phyloP scores from a whole-genome alignment of 2,888 invertebrate genomes.

The Kryphioiulus occultus region DNA sequence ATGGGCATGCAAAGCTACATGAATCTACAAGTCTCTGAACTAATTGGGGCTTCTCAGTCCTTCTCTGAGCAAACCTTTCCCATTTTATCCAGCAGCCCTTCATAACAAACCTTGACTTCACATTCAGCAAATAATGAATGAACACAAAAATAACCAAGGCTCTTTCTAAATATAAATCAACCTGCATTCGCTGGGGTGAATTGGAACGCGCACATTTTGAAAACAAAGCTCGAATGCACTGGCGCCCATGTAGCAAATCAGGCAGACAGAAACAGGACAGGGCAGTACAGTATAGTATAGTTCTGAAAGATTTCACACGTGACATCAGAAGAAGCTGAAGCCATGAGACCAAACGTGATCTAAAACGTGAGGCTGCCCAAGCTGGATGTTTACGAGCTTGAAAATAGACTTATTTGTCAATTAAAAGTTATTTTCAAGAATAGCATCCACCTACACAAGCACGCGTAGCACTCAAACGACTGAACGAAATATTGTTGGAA shows the following conservation, averaged over 20 bases:
- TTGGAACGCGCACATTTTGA: neutral
- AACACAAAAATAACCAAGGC: neutral
- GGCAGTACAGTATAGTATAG: neutral
- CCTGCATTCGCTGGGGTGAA: neutral
- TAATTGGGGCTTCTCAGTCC: neutral
- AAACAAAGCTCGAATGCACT: neutral
- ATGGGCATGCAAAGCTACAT: too few species aligned
- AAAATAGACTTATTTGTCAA: constrained; percentile 23
- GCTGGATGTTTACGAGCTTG: neutral
- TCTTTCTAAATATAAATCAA: constrained; percentile 23
- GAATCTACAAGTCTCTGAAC: too few species aligned
- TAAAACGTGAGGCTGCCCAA: neutral
- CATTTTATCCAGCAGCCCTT: constrained; percentile 23
- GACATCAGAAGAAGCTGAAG: too few species aligned
- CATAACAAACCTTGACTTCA: constrained; percentile 17
- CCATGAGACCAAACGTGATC: neutral
- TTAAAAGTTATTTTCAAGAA: constrained; percentile 7
- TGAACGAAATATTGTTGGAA: neutral
- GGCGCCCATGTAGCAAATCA: too few species aligned
- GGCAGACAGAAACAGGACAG: neutral
- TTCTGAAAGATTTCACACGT: too few species aligned
- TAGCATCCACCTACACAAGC: neutral
- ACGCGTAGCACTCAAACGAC: neutral
- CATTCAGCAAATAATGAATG: constrained; percentile 9
- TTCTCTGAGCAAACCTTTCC: neutral